Evolutionary conservation across 2,888 invertebrate genomes (phyloP), one percentile per base, ranked within the genome.

Genomic region (Lepidocyrtoides sp.): DNA sequence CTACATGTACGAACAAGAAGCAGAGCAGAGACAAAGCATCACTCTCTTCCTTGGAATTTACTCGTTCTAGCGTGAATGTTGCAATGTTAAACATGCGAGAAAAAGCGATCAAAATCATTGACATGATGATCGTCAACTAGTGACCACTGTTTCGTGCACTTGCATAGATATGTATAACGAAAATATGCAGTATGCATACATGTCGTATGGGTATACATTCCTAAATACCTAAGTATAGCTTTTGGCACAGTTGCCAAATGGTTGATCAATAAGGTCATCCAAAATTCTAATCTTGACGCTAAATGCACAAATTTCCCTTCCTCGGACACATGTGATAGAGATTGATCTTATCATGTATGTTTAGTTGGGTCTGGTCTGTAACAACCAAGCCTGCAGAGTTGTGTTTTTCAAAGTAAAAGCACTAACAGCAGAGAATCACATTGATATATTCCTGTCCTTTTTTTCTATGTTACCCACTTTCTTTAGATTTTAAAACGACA

Each of bases 241-340:
- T 36, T 77, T 79, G 79, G 87, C 77, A 79, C 66, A 63, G 29
- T 79, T 87, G 87, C 87, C 87, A 87, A 87, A 87, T 87, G 36
- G 63, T 23, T 91, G 91, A 91, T 91, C 91, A 91, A 91, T 91
- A 91, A 91, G 87, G 87, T 75, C 91, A 87, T 91, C 91, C 82
- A n/a, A 77, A 91, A 91, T 87, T 91, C 91, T 82, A 85, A 75
- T 57, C 91, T 72, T 66, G 48, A 69, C 48, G 69, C 84, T 44
- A 72, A 41, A 72, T 72, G 44, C 44, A 41, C 41, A 44, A 72
- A 44, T 72, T 72, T 72, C 3, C 72, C 23, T 44, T 72, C 8
- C 44, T 23, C 44, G 20, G 69, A 17, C 41, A 20, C 12, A n/a
- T 44, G 23, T 72, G 41, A 72, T 23, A 72, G 12, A 44, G 12